phyloP scores from a whole-genome alignment of 1,140 invertebrate species.

The Papilio xuthus region DNA sequence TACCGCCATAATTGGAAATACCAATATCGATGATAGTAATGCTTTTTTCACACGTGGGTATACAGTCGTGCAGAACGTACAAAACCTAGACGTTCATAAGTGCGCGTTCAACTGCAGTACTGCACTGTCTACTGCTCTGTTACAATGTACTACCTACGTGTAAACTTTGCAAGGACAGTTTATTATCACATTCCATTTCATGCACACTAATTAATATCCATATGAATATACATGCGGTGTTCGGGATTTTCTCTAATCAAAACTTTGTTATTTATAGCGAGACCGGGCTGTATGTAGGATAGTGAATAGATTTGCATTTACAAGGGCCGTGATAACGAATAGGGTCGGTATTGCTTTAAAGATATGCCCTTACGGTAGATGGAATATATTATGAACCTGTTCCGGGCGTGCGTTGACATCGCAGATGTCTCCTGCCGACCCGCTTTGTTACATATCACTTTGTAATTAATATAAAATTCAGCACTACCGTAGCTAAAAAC shows the following conservation, averaged over 20 bases:
- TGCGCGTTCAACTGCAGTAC: background rate
- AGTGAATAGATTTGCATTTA: constrained; percentile 71
- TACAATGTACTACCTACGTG: background rate
- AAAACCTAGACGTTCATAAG: background rate
- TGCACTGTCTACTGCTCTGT: background rate
- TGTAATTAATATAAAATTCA: background rate
- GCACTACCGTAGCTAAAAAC: too few relatives aligned
- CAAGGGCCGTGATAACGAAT: constrained; percentile 66
- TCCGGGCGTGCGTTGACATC: constrained; percentile 31
- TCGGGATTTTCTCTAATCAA: constrained; percentile 71
- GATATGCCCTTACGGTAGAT: constrained; percentile 57
- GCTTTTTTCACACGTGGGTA: background rate
- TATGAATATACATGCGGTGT: constrained; percentile 72
- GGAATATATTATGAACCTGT: constrained; percentile 48
- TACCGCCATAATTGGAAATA: constrained; percentile 36
- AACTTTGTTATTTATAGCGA: constrained; percentile 74
- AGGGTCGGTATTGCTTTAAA: constrained; percentile 55
- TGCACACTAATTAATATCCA: constrained; percentile 65
- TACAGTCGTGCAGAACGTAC: too few relatives aligned
- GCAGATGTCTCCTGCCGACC: background rate
- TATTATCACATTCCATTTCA: constrained; percentile 38
- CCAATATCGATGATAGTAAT: constrained; percentile 36
- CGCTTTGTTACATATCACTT: background rate
- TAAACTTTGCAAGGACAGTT: constrained; percentile 27
- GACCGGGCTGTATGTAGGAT: constrained; percentile 49